Evolutionary conservation across 2,888 invertebrate genomes (phyloP), one percentile per base, ranked within the genome.

Genomic region (Seira ritae): DNA sequence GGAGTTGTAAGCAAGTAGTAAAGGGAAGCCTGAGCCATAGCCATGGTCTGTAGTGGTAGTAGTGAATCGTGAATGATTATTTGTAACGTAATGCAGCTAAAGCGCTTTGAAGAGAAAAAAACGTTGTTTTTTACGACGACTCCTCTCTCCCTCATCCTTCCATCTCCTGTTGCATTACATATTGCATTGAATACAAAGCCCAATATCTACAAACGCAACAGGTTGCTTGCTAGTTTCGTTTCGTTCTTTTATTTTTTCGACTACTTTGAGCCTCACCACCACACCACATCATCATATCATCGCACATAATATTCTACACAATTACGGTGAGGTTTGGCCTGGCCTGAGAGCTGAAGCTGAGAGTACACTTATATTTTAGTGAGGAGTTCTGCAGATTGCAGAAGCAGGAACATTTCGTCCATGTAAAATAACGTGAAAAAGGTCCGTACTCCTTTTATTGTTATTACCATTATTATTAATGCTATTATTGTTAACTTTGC

Each of bases 341-440:
- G 31, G 31, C 31, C 2, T 31, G 31, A 2, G 8, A 31, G 31
- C 8, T 4, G 31, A 31, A n/a, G n/a, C n/a, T n/a, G n/a, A n/a
- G n/a, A 31, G 31, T 31, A 31, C 3, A 31, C 31, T 31, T 31
- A 8, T 4, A 31, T 31, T 31, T 31, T 31, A 31, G 8, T 31
- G 31, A 31, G 31, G 3, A 31, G 31, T n/a, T n/a, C 31, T 4
- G 31, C 31, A 31, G 31, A 4, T 8, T 55, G 55, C 55, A 55
- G 55, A 55, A 55, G 55, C 17, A 55, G 55, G 55, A 55, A 55
- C 55, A 55, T 55, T 31, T 55, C 55, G 55, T 55, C 55, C 55
- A 55, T 55, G 55, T 55, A 55, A 55, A 12, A 31, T 17, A 12
- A 55, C 55, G 55, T 55, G 17, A 55, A 55, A 55, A 55, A 55